Evolutionary conservation across 2,888 invertebrate genomes (phyloP).

Genomic region (Cataglyphis cursor): DNA sequence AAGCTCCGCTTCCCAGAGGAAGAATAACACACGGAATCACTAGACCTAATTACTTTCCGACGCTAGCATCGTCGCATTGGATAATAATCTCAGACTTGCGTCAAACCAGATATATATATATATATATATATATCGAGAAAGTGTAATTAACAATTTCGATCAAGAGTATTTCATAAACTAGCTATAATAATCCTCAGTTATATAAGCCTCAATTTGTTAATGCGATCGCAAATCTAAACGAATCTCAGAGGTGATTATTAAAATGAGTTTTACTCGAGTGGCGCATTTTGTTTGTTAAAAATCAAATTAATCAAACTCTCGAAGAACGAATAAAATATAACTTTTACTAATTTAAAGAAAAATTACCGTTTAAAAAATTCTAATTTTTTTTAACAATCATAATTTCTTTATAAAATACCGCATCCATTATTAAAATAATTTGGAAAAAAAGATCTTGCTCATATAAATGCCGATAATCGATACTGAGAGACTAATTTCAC

Average conservation of each 20-base stretch:
- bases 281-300: background rate
- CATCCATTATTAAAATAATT: slow-evolving; percentile 14
- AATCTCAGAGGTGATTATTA: background rate
- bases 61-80: slow-evolving; percentile 27
- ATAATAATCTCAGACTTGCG: slow-evolving; percentile 47
- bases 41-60: slow-evolving; percentile 48
- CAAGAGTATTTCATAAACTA: slow-evolving; percentile 6
- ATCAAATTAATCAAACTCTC: background rate
- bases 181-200: background rate
- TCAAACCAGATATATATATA: slow-evolving; percentile 3
- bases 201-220: background rate
- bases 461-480: slow-evolving; percentile 36
- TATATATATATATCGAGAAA: background rate
- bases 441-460: background rate
- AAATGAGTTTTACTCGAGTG: background rate
- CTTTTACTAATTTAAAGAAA: background rate
- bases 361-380: background rate
- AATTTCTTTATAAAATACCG: background rate
- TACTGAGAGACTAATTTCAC: slow-evolving; percentile 68
- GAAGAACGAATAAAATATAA: background rate
- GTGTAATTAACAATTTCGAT: slow-evolving; percentile 25
- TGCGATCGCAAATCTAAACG: slow-evolving; percentile 13
- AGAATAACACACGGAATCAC: slow-evolving; percentile 51
- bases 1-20: slow-evolving; percentile 32
- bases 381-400: background rate